Evolutionary conservation across 2,888 invertebrate genomes (phyloP).

Genomic region (Belgica antarctica): DNA sequence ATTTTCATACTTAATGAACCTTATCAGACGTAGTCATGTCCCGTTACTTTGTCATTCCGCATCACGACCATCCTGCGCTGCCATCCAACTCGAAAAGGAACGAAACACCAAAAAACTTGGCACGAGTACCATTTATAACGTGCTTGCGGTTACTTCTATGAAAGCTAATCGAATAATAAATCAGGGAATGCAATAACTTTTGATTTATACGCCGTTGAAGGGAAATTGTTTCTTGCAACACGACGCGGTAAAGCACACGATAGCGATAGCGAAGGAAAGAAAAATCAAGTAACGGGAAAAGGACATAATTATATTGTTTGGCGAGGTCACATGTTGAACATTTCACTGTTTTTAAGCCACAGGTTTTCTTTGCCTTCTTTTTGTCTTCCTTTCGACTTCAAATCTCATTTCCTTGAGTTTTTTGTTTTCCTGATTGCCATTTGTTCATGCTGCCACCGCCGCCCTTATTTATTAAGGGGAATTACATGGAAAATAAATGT

Average conservation of each 20-base stretch:
- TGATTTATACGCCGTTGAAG: constrained; percentile 29
- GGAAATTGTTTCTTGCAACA: not conserved
- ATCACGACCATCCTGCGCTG: not conserved
- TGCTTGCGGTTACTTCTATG: constrained; percentile 32
- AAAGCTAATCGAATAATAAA: constrained; percentile 43
- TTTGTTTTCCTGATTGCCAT: not conserved
- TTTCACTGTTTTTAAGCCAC: constrained; percentile 41
- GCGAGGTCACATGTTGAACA: constrained; percentile 41
- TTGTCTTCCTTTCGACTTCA: not conserved
- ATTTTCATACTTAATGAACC: not conserved
- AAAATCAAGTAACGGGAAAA: not conserved
- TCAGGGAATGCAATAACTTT: constrained; percentile 40
- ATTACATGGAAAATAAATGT: constrained; percentile 34
- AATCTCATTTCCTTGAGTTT: constrained; percentile 1
- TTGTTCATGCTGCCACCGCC: no score
- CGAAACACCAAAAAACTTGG: not conserved
- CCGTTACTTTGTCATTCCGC: not conserved
- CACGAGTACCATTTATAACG: constrained; percentile 15
- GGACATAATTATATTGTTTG: constrained; percentile 29
- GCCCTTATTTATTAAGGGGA: not conserved
- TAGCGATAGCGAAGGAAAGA: not conserved
- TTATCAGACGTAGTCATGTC: not conserved
- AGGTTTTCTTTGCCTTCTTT: constrained; percentile 16
- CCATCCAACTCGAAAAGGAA: constrained; percentile 2
- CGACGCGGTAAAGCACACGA: no score